These are phyloP conservation scores for Zophobas morio DNA, from an alignment of 1,140 invertebrate genomes.

Conservation along the genomic window DNA sequence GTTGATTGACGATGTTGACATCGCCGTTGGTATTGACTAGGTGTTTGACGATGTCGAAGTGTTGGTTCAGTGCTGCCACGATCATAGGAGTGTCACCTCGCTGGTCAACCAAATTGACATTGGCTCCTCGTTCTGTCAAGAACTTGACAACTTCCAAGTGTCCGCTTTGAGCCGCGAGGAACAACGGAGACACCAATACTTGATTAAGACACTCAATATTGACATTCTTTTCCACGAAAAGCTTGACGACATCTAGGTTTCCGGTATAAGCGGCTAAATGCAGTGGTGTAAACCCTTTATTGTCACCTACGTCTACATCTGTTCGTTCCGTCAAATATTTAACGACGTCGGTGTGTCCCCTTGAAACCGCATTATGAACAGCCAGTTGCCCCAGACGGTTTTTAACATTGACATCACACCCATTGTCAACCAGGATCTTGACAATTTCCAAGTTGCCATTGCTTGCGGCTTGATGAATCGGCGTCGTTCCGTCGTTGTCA, in stretches of 20 bases:
- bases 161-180: neutral
- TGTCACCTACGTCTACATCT: neutral
- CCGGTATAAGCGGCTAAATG: neutral
- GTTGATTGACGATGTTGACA: neutral
- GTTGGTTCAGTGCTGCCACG: neutral
- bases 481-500: too few species aligned
- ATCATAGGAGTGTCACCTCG: neutral
- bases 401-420: too few species aligned
- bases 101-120: neutral
- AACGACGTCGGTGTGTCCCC: neutral
- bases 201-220: neutral
- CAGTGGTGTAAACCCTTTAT: neutral
- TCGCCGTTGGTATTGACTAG: neutral
- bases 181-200: neutral
- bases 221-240: neutral
- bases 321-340: slow-evolving; percentile 1
- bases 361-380: too few species aligned
- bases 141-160: slow-evolving; percentile 6
- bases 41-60: slow-evolving; percentile 6
- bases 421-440: too few species aligned
- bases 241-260: slow-evolving; percentile 2
- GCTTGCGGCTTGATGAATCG: too few species aligned
- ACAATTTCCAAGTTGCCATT: too few species aligned
- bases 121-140: neutral
- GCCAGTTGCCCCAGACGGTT: too few species aligned